These are phyloP conservation scores for Suillia variegata DNA, from an alignment of 2,888 invertebrate genomes.

Conservation along the genomic window DNA sequence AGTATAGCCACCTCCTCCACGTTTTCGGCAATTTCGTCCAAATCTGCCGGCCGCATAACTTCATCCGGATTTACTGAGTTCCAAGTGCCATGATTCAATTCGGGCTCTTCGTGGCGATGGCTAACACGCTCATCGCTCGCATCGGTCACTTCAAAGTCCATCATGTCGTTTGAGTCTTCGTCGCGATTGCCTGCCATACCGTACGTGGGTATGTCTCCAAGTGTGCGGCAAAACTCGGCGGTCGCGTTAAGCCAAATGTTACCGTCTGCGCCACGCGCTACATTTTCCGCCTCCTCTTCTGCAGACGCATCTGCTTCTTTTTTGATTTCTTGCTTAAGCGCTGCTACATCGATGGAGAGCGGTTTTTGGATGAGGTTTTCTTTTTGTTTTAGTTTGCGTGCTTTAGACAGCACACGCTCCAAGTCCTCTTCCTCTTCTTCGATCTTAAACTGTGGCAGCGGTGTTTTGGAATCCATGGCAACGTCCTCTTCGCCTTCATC, in stretches of 20 bases:
- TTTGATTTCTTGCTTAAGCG: conserved; percentile 65
- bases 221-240: conserved; percentile 94
- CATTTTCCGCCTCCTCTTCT: conserved; percentile 46
- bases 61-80: conserved; percentile 75
- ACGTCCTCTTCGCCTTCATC: conserved; percentile 62
- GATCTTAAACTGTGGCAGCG: conserved; percentile 57
- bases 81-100: conserved; percentile 74
- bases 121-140: conserved; percentile 53
- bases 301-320: conserved; percentile 57
- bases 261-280: conserved; percentile 48
- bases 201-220: conserved; percentile 95
- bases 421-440: conserved; percentile 72
- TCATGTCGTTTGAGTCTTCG: conserved; percentile 72
- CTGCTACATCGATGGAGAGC: conserved; percentile 47
- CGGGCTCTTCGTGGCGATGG: conserved; percentile 59
- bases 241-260: conserved; percentile 89
- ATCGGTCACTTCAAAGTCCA: conserved; percentile 60
- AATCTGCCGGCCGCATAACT: conserved; percentile 59
- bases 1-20: conserved; percentile 64
- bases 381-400: conserved; percentile 70
- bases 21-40: conserved; percentile 62
- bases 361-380: conserved; percentile 56
- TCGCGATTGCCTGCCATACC: conserved; percentile 90
- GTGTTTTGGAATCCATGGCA: conserved; percentile 61
- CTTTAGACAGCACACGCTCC: conserved; percentile 75